phyloP scores from a whole-genome alignment of 64 coral and sea anemone genomes.

The Montipora foliosa region DNA sequence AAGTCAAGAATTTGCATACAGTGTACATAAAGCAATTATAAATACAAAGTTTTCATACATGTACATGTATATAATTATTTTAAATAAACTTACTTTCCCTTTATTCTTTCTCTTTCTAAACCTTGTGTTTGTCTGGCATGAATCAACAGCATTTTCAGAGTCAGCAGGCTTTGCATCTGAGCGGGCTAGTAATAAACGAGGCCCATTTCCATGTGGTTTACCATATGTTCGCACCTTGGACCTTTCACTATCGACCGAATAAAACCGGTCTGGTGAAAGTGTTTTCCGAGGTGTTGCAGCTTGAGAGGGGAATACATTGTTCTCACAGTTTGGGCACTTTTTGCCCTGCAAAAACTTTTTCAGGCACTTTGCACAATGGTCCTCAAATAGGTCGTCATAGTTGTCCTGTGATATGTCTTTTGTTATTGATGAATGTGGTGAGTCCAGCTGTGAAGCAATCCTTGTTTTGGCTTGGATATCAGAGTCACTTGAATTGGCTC shows the following conservation, averaged over 20 bases:
- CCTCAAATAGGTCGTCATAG: background rate
- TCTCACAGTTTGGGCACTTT: background rate
- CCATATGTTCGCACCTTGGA: background rate
- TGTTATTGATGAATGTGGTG: background rate
- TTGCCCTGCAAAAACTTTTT: background rate
- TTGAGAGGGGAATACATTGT: constrained; percentile 22
- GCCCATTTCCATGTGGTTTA: background rate
- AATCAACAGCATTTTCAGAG: background rate
- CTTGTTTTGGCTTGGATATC: background rate
- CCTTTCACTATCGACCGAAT: background rate
- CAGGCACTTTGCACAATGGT: background rate
- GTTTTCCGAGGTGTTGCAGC: constrained; percentile 34
- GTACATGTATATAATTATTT: too few species aligned
- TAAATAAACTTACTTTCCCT: constrained; percentile 8
- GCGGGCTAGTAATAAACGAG: background rate
- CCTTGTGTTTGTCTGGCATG: background rate
- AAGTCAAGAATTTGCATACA: too few species aligned
- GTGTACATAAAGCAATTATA: too few species aligned
- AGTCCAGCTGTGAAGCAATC: background rate
- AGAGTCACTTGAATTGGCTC: background rate
- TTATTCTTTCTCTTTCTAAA: constrained; percentile 32
- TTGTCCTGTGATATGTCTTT: constrained; percentile 6
- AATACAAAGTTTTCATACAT: too few species aligned
- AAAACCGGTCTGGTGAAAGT: constrained; percentile 42
- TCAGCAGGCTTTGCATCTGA: background rate